A percentile compares a stretch with the other conserved stretches of the same genome.
Conservation (phyloP, 2,888 invertebrate species). For the Clitarchus hookeri region DNA sequence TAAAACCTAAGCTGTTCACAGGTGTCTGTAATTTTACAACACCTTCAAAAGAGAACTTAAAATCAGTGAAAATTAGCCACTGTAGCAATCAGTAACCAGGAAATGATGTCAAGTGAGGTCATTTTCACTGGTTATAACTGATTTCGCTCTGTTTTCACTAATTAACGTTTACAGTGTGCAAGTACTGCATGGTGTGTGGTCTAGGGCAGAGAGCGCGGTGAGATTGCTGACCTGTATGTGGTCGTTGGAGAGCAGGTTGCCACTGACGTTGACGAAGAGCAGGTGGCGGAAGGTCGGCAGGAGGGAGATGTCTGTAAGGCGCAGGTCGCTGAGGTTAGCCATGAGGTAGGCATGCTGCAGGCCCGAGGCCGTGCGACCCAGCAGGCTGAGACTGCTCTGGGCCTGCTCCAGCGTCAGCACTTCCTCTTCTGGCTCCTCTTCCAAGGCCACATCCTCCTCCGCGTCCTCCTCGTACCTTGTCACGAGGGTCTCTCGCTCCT, state of each 20-base stretch:
- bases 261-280: slow-evolving; percentile 62
- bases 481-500: neutral
- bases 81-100: no score
- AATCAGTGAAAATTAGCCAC: no score
- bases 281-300: slow-evolving; percentile 60
- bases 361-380: slow-evolving; percentile 59
- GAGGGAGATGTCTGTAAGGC: slow-evolving; percentile 59
- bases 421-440: slow-evolving; percentile 34
- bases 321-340: slow-evolving; percentile 57
- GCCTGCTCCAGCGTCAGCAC: slow-evolving; percentile 53
- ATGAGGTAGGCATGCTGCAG: slow-evolving; percentile 64
- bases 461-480: no score
- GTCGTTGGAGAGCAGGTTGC: slow-evolving; percentile 52
- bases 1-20: no score
- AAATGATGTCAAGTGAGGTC: no score
- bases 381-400: slow-evolving; percentile 53
- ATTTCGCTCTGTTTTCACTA: no score
- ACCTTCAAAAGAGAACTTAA: no score
- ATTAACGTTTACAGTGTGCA: no score
- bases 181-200: neutral
- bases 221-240: neutral
- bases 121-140: no score
- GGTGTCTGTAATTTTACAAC: no score
- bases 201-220: neutral
- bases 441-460: neutral